phyloP scores from a whole-genome alignment of 2,113 vertebrate genomes.

The Urocynchramus pylzowi region DNA sequence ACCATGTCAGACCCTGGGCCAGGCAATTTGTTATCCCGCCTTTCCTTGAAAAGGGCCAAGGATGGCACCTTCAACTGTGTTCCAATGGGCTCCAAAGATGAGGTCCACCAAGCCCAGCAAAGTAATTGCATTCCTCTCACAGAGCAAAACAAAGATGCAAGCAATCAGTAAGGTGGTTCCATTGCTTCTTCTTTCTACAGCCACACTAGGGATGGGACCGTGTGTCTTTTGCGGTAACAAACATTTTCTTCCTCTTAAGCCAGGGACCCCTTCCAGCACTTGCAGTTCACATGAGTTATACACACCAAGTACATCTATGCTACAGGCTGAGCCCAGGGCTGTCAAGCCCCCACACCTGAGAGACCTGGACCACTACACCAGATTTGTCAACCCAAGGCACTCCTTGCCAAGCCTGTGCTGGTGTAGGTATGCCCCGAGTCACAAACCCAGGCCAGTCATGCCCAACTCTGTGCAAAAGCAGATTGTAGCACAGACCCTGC shows the following conservation, averaged over 20 bases:
- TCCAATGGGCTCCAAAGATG: not conserved
- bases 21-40: not conserved
- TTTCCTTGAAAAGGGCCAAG: not conserved
- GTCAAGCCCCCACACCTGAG: not conserved
- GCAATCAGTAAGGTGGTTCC: not conserved
- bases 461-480: not conserved
- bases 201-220: not conserved
- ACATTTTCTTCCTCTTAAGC: not conserved
- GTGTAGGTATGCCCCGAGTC: not conserved
- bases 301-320: accelerated
- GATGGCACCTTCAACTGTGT: not conserved
- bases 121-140: not conserved
- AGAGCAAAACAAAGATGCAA: not conserved
- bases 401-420: not conserved
- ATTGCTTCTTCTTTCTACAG: not conserved
- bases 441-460: not conserved
- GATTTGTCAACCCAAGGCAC: not conserved
- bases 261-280: not conserved
- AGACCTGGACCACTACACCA: not conserved
- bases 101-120: not conserved
- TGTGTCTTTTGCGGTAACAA: not conserved
- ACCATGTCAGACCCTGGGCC: accelerated
- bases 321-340: not conserved
- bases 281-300: accelerated
- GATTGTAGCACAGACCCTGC: not conserved